Evolutionary conservation across 2,113 vertebrate species (phyloP).

Genomic region (Corythornis vintsioides): DNA sequence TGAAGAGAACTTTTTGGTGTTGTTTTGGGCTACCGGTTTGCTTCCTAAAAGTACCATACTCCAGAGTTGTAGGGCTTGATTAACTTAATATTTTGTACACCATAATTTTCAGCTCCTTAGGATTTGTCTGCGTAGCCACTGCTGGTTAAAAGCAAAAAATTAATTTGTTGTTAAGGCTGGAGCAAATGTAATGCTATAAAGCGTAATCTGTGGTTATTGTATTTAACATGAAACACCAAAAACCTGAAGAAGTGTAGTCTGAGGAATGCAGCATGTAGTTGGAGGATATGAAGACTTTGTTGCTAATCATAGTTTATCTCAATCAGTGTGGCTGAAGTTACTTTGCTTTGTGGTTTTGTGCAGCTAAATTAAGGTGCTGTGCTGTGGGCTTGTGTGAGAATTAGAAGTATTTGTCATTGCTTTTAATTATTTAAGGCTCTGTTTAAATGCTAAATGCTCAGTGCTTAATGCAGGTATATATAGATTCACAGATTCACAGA

Average conservation of each 20-base stretch:
- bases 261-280: rapidly evolving
- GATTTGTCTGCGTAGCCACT: rapidly evolving
- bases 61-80: not conserved
- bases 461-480: rapidly evolving
- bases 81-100: rapidly evolving
- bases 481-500: too few species aligned
- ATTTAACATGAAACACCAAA: not conserved
- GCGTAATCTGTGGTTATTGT: rapidly evolving
- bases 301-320: not conserved
- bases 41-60: rapidly evolving
- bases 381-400: not conserved
- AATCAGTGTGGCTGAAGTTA: not conserved
- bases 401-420: not conserved
- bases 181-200: rapidly evolving
- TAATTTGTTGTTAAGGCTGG: rapidly evolving
- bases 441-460: not conserved
- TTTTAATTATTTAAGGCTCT: not conserved
- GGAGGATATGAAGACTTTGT: rapidly evolving
- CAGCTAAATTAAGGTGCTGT: not conserved
- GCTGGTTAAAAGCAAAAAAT: not conserved
- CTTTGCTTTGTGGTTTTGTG: not conserved
- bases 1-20: rapidly evolving
- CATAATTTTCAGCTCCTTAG: rapidly evolving
- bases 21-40: not conserved
- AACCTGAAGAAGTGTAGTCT: rapidly evolving